Evolutionary conservation across 2,797 vertebrate species (phyloP), one percentile per base, ranked within the genome.

Genomic region (Chaetodon trifasciatus): DNA sequence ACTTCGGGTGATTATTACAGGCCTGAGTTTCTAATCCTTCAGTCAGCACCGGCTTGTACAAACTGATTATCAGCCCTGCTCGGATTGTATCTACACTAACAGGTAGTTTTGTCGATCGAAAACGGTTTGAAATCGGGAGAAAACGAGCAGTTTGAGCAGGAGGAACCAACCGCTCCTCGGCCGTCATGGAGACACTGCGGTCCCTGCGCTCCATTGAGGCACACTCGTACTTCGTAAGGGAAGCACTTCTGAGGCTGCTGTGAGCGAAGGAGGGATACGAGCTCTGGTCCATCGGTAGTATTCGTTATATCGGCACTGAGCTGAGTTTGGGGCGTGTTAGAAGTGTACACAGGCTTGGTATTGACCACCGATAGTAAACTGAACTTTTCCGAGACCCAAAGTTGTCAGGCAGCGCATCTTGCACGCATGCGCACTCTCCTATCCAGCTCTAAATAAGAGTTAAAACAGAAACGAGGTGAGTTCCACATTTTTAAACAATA

Each of bases 381-480:
- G 91, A 96, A 96, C 95, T 96, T 96, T 95, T 94, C 92, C 88
- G 79, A 94, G 92, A 89, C 83, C 92, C 92, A 95, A 96, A 96
- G 94, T 96, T 96, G 94, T 95, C 94, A 94, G 93, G 88, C 94
- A 90, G 94, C 95, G 91, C 91, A 92, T 92, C 91, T 86, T 74
- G 6, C 70, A 88, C 96, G 96, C 96, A 96, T 96, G 96, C 96
- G 96, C 95, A 93, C 71, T 85, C 76, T 72, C 69, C 88, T 90
- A 90, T 93, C 94, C 95, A 93, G 95, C 95, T 96, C 94, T 91
- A 95, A 96, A 96, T 96, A 96, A 96, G 96, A 96, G 96, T 96
- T 96, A 95, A 94, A 95, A 96, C 94, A 96, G 94, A 96, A 95
- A 96, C 95, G 95, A 96, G 96, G 96, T 96, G 95, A 96, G 96